Evolutionary conservation across 2,113 vertebrate species (phyloP).

Genomic region (Uria lomvia): DNA sequence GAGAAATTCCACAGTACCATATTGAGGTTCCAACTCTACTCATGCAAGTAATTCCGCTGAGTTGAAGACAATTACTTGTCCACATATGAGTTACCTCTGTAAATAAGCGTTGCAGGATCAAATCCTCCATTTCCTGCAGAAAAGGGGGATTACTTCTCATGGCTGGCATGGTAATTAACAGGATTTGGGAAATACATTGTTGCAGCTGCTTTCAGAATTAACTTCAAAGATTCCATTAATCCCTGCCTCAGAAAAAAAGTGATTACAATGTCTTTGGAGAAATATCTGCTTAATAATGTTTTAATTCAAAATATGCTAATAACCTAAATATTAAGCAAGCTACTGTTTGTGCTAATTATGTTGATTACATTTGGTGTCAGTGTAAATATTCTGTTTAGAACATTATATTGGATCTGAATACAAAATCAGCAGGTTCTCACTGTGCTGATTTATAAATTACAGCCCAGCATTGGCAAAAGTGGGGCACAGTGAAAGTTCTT

Average conservation of each 20-base stretch:
- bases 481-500: constrained; percentile 7
- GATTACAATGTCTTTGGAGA: constrained; percentile 54
- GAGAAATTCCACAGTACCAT: not conserved
- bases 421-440: constrained; percentile 33
- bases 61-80: not conserved
- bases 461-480: not conserved
- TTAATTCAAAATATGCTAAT: constrained; percentile 60
- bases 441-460: constrained; percentile 12
- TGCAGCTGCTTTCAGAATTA: constrained; percentile 55
- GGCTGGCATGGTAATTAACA: constrained; percentile 54
- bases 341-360: constrained; percentile 45
- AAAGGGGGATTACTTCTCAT: constrained; percentile 24
- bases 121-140: constrained; percentile 8
- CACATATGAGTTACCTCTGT: not conserved
- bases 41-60: not conserved
- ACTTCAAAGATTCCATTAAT: constrained; percentile 65
- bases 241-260: constrained; percentile 15
- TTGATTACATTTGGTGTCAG: constrained; percentile 30
- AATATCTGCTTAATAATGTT: constrained; percentile 42
- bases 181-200: constrained; percentile 51
- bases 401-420: constrained; percentile 22
- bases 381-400: constrained; percentile 42
- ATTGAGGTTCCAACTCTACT: not conserved
- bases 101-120: constrained; percentile 26
- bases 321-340: constrained; percentile 29